Percentiles rank a stretch among this genome's conserved stretches.
Evolutionary conservation across 2,888 invertebrate species (phyloP).

Genomic region (Sphinx pinastri): DNA sequence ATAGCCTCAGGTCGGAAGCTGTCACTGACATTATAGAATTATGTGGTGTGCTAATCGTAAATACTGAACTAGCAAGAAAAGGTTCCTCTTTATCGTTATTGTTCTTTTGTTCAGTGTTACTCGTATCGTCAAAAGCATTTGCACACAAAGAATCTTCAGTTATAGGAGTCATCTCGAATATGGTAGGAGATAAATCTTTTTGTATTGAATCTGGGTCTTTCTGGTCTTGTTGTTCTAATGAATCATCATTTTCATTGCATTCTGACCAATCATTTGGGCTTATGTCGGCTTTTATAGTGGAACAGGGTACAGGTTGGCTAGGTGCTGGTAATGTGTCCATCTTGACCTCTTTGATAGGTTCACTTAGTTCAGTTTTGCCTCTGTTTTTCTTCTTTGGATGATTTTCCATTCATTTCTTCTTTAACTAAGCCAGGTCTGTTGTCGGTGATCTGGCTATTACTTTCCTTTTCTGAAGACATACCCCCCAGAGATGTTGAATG

Average conservation of each 20-base stretch:
- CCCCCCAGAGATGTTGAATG: conserved; percentile 41
- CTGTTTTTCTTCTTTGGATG: conserved; percentile 84
- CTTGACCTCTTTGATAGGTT: conserved; percentile 32
- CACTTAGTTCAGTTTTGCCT: conserved; percentile 63
- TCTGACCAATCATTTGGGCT: conserved; percentile 71
- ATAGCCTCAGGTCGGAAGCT: conserved; percentile 41
- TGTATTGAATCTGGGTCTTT: conserved; percentile 63
- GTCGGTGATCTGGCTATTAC: conserved; percentile 44
- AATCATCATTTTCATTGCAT: conserved; percentile 71
- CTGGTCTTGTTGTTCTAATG: conserved; percentile 65
- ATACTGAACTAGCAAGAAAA: conserved; percentile 37
- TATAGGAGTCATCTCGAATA: conserved; percentile 69
- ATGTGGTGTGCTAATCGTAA: conserved; percentile 84
- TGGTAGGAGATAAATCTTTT: conserved; percentile 68
- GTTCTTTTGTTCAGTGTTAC: conserved; percentile 30
- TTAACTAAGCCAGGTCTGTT: conserved; percentile 34
- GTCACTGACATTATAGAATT: conserved; percentile 86
- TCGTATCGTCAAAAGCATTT: conserved; percentile 48
- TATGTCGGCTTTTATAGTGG: conserved; percentile 54
- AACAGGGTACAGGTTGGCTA: conserved; percentile 64
- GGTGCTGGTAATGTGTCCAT: conserved; percentile 48
- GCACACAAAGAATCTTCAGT: conserved; percentile 63
- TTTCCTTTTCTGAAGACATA: conserved; percentile 45
- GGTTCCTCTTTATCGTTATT: conserved; percentile 4
- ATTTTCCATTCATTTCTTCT: conserved; percentile 53